phyloP scores from a whole-genome alignment of 2,797 vertebrate genomes.

The Delichon dasypus region DNA sequence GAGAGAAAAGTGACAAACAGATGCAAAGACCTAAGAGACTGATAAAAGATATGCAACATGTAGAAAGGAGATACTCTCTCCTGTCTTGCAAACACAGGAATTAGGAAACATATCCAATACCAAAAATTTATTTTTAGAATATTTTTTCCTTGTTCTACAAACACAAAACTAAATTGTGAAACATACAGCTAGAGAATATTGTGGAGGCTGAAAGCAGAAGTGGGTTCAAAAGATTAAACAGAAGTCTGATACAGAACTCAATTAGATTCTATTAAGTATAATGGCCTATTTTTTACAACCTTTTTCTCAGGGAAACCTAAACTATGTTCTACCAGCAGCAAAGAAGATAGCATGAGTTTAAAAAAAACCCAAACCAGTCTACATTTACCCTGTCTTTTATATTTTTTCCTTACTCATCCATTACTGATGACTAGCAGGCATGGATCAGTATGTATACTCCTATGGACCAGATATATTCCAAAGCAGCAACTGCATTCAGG shows the following conservation, averaged over 20 bases:
- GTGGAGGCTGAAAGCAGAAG: background rate
- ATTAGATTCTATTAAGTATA: background rate
- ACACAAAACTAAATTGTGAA: background rate
- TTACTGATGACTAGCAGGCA: background rate
- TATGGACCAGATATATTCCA: background rate
- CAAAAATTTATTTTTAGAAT: background rate
- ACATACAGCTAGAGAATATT: background rate
- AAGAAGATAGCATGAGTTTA: background rate
- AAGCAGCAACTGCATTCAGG: background rate
- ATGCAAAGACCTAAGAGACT: background rate
- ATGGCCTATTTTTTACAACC: background rate
- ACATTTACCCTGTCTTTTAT: background rate
- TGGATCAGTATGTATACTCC: rapidly evolving
- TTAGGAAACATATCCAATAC: background rate
- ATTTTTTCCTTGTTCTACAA: background rate
- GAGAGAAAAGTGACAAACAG: background rate
- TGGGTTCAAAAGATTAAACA: background rate
- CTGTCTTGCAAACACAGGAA: background rate
- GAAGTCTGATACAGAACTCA: background rate
- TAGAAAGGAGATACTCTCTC: background rate
- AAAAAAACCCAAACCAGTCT: background rate
- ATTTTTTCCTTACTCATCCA: background rate
- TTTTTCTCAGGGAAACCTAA: background rate
- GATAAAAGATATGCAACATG: background rate
- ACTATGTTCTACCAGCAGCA: background rate